These are phyloP conservation scores for Bucorvus abyssinicus DNA, from an alignment of 2,797 vertebrate species.

Conservation along the genomic window DNA sequence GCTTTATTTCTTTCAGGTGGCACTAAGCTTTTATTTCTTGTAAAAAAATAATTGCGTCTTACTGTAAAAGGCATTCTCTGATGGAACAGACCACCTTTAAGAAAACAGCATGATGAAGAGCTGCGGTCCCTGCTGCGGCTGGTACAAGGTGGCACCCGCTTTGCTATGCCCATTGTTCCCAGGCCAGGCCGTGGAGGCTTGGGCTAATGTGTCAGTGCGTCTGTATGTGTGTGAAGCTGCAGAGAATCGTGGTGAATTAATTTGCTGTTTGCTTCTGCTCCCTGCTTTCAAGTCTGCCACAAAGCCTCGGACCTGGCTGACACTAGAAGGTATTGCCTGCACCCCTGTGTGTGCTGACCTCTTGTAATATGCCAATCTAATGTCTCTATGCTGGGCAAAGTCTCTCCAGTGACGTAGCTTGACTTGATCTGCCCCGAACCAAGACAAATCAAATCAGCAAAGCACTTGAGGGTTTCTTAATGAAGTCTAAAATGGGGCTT, in stretches of 20 bases:
- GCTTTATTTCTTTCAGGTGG: constrained; percentile 10
- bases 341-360: fast-evolving
- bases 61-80: background rate
- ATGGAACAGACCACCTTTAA: background rate
- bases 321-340: background rate
- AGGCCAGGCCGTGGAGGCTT: background rate
- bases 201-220: fast-evolving
- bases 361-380: background rate
- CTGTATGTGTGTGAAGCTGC: background rate
- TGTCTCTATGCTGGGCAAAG: background rate
- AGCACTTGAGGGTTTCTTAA: background rate
- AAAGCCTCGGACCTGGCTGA: background rate
- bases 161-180: background rate
- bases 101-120: background rate
- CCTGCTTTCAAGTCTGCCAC: background rate
- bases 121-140: background rate
- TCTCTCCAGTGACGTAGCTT: background rate
- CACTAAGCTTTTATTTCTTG: constrained; percentile 10
- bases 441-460: background rate
- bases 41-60: constrained; percentile 4
- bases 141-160: fast-evolving
- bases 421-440: background rate
- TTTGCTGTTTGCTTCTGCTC: background rate
- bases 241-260: background rate
- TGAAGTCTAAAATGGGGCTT: background rate